Evolutionary conservation across 2,797 vertebrate genomes (phyloP).

Genomic region (Serranus cabrilla): DNA sequence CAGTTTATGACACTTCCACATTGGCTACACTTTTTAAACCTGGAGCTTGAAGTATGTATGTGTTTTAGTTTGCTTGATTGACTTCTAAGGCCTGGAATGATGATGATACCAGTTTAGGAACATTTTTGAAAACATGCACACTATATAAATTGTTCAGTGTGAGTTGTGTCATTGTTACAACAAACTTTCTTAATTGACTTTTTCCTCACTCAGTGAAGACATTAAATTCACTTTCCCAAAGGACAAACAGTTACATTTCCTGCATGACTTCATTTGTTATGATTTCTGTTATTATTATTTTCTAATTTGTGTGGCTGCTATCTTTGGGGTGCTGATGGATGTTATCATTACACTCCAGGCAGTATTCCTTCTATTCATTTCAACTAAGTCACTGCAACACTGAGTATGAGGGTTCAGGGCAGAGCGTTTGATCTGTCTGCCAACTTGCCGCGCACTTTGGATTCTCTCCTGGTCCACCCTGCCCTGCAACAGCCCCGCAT

Average conservation of each 20-base stretch:
- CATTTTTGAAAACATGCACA: too few species aligned
- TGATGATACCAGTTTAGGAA: too few species aligned
- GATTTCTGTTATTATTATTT: too few species aligned
- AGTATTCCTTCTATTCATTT: conserved; percentile 58
- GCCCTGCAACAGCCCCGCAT: conserved; percentile 69
- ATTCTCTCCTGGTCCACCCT: conserved; percentile 65
- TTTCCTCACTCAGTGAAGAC: background rate
- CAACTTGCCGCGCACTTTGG: conserved; percentile 62
- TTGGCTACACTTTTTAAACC: too few species aligned
- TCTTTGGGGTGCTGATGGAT: conserved; percentile 44
- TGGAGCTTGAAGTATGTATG: too few species aligned
- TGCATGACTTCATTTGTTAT: conserved; percentile 5
- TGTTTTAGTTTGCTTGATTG: too few species aligned
- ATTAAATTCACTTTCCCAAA: background rate
- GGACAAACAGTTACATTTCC: background rate
- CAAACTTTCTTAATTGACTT: background rate
- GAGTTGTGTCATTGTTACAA: background rate
- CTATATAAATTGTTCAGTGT: background rate
- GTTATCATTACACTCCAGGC: conserved; percentile 47
- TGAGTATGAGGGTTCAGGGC: conserved; percentile 66
- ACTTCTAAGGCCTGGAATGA: too few species aligned
- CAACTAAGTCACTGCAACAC: conserved; percentile 68
- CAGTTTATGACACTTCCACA: too few species aligned
- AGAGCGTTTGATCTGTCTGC: conserved; percentile 72
- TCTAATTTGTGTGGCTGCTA: conserved; percentile 1